phyloP scores from a whole-genome alignment of 2,113 vertebrate species.

The Dendrocopos noguchii region DNA sequence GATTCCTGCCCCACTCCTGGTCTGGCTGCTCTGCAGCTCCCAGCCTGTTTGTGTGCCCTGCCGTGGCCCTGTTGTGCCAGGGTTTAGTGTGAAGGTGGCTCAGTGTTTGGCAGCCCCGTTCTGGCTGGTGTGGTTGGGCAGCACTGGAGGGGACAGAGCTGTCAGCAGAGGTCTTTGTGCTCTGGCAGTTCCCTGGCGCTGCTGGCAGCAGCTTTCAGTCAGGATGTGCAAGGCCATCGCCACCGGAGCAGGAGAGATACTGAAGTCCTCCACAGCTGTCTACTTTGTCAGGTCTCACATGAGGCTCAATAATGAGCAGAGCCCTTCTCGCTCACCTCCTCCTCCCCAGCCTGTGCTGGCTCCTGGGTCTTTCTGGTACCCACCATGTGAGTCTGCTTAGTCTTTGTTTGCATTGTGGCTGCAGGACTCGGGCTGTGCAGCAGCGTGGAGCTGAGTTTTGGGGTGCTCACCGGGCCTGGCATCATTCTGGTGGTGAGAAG shows the following conservation, averaged over 20 bases:
- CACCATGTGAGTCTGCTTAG: fast-evolving
- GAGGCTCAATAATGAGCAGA: fast-evolving
- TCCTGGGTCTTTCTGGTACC: background rate
- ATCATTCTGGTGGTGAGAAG: fast-evolving
- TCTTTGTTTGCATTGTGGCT: fast-evolving
- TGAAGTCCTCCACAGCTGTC: fast-evolving
- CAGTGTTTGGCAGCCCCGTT: fast-evolving
- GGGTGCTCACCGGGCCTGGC: background rate
- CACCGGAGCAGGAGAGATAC: background rate
- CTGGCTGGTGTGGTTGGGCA: fast-evolving
- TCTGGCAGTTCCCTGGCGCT: background rate
- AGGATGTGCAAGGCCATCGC: fast-evolving
- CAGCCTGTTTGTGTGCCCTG: fast-evolving
- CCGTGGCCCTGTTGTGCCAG: fast-evolving
- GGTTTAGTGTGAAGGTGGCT: background rate
- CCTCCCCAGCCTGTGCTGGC: background rate
- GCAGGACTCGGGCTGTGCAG: background rate
- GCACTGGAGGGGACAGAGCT: background rate
- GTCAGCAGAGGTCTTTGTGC: background rate
- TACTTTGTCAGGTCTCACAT: fast-evolving
- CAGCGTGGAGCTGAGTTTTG: fast-evolving
- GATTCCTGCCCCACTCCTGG: background rate
- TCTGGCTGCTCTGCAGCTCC: background rate
- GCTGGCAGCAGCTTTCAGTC: background rate
- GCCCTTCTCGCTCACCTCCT: fast-evolving